A percentile compares a stretch with the other conserved stretches of the same genome.
These are phyloP conservation scores for Oncopeltus fasciatus DNA, from an alignment of 1,140 invertebrate genomes.

Conservation along the genomic window DNA sequence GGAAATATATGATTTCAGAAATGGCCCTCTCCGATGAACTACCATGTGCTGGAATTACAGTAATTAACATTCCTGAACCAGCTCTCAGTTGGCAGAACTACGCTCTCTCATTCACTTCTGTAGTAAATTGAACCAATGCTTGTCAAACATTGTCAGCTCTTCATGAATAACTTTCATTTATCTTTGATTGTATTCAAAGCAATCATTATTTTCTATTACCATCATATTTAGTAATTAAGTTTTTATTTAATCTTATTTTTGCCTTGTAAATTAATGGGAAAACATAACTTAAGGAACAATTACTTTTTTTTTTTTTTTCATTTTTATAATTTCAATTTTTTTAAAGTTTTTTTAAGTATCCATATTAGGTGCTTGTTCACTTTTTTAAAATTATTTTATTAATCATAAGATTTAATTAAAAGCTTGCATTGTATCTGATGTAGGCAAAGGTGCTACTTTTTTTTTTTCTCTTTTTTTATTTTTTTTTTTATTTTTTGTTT, in stretches of 20 bases:
- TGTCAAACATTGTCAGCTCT: neutral
- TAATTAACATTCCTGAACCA: slow-evolving; percentile 11
- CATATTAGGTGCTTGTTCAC: no score
- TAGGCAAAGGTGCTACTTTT: slow-evolving; percentile 9
- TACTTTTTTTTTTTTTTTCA: no score
- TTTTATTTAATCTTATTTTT: no score
- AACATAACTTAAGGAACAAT: no score
- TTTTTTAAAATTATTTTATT: no score
- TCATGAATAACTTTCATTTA: no score
- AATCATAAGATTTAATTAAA: no score
- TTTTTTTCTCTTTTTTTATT: neutral
- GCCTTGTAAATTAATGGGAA: no score
- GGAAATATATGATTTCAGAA: slow-evolving; percentile 10
- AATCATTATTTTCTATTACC: neutral
- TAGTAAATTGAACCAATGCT: slow-evolving; percentile 8
- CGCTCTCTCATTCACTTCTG: slow-evolving; percentile 10
- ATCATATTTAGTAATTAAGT: neutral
- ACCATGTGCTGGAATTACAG: slow-evolving; percentile 6
- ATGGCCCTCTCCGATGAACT: slow-evolving; percentile 10
- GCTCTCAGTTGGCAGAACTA: slow-evolving; percentile 13
- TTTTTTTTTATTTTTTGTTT: neutral
- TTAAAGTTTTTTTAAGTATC: no score
- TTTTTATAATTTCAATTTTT: no score
- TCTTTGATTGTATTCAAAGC: neutral
- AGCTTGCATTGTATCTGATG: neutral